Conservation (phyloP, 1,140 invertebrate species). For the Panulirus ornatus region DNA sequence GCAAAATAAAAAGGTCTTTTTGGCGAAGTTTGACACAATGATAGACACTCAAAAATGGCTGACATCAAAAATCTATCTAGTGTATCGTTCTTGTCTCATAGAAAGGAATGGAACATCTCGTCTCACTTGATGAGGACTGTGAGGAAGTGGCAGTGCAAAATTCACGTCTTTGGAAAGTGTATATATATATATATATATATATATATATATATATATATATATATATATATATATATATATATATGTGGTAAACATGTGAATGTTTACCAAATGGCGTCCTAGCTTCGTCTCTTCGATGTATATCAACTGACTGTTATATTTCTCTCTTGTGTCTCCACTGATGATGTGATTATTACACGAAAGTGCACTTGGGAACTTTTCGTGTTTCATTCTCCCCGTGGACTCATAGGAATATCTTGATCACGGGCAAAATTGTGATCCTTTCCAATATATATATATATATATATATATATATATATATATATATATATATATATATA, state of each 20-base stretch:
- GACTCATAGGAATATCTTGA: no score
- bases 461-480: conserved; percentile 31
- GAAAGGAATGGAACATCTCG: not conserved
- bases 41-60: not conserved
- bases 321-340: no score
- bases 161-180: not conserved
- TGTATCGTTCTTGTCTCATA: not conserved
- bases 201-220: conserved; percentile 40
- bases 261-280: no score
- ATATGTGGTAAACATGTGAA: no score
- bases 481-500: conserved; percentile 23
- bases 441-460: no score
- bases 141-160: not conserved
- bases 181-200: conserved; percentile 50
- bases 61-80: not conserved
- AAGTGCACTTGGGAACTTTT: no score
- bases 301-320: no score
- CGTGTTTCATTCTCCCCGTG: no score
- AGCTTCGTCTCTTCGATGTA: no score
- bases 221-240: conserved; percentile 50
- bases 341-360: no score
- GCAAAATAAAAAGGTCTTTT: no score
- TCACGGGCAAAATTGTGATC: no score
- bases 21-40: not conserved
- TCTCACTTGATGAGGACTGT: not conserved